These are phyloP conservation scores for Lamellibrachia satsuma DNA, from an alignment of 2,888 invertebrate genomes.

Conservation along the genomic window DNA sequence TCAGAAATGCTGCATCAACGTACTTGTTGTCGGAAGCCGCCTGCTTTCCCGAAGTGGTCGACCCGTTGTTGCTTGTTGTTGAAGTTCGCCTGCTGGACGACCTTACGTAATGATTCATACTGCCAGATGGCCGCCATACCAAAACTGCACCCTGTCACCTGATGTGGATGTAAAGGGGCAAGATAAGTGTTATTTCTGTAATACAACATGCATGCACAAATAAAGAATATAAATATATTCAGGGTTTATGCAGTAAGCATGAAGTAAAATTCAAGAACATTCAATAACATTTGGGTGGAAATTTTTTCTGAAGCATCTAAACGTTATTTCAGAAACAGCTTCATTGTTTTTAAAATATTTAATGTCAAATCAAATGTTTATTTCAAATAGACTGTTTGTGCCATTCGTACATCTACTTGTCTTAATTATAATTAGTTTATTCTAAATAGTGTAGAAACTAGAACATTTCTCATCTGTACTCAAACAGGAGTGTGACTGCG, in stretches of 20 bases:
- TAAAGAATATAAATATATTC: not conserved
- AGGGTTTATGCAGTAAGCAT: not conserved
- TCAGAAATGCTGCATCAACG: constrained; percentile 18
- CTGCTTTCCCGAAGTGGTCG: constrained; percentile 37
- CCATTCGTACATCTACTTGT: no score
- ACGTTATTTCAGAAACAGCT: no score
- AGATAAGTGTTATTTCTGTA: not conserved
- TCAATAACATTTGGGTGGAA: no score
- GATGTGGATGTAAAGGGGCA: not conserved
- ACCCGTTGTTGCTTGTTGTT: not conserved
- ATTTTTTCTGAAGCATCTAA: no score
- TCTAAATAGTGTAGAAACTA: no score
- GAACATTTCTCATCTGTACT: no score
- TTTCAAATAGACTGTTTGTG: no score
- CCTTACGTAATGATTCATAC: constrained; percentile 76
- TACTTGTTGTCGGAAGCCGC: constrained; percentile 35
- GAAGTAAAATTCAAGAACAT: no score
- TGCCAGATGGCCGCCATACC: constrained; percentile 85
- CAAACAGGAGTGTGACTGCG: no score
- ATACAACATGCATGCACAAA: not conserved
- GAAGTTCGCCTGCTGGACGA: constrained; percentile 18
- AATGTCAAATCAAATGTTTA: no score
- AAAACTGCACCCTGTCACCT: constrained; percentile 69
- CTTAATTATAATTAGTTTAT: no score
- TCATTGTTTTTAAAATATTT: no score